A percentile compares a stretch with the other conserved stretches of the same genome.
These are phyloP conservation scores for Eupithecia centaureata DNA, from an alignment of 2,888 invertebrate species.

Conservation along the genomic window DNA sequence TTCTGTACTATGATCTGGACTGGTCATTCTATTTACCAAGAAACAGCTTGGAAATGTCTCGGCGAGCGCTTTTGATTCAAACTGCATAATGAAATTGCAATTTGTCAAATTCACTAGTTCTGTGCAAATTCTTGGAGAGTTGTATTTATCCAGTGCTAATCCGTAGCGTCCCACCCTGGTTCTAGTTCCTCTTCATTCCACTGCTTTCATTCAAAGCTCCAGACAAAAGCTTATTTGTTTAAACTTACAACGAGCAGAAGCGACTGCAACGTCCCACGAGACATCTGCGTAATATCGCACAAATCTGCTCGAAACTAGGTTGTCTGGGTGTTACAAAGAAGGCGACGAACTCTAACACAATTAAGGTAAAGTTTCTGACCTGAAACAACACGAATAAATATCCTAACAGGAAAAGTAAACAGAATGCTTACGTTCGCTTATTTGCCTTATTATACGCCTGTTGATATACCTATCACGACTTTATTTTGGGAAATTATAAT, in stretches of 20 bases:
- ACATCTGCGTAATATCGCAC: background rate
- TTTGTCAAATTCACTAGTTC: slow-evolving; percentile 6
- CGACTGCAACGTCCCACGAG: background rate
- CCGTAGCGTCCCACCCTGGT: background rate
- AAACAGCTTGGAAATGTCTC: slow-evolving; percentile 1
- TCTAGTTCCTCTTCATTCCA: background rate
- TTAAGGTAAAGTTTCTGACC: background rate
- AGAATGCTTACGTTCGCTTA: background rate
- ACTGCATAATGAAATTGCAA: slow-evolving; percentile 6
- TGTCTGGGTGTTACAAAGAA: background rate
- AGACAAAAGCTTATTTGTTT: background rate
- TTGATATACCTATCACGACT: background rate
- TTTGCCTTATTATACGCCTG: background rate
- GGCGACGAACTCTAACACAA: background rate
- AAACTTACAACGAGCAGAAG: background rate
- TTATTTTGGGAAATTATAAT: no score
- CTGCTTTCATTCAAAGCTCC: background rate
- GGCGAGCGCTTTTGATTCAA: background rate
- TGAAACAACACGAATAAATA: slow-evolving; percentile 4
- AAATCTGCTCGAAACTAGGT: background rate
- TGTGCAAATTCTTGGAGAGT: background rate
- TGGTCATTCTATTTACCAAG: background rate
- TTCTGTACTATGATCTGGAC: background rate
- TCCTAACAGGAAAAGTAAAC: background rate
- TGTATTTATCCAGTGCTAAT: background rate